Evolutionary conservation across 2,797 vertebrate species (phyloP).

Genomic region (Brachyrhaphis roseni): DNA sequence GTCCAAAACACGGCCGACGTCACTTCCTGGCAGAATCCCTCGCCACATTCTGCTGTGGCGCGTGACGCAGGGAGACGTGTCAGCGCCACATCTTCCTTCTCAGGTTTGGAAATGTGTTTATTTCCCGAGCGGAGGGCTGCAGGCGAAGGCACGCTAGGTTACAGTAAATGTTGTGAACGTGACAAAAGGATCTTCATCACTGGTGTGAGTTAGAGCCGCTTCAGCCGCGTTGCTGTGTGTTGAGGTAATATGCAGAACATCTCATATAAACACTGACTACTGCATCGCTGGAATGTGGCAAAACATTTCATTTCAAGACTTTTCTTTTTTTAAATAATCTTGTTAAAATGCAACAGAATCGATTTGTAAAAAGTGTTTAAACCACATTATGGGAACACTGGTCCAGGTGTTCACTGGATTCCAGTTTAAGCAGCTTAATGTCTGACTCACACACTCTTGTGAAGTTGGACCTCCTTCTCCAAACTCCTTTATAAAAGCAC

Average conservation of each 20-base stretch:
- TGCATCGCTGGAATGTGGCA: background rate
- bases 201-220: background rate
- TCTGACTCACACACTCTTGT: constrained; percentile 66
- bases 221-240: background rate
- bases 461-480: constrained; percentile 61
- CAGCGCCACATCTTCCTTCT: constrained; percentile 20
- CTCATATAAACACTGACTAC: background rate
- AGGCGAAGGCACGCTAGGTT: constrained; percentile 11
- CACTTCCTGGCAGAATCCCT: constrained; percentile 11
- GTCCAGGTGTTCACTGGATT: constrained; percentile 42
- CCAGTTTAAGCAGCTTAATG: constrained; percentile 26
- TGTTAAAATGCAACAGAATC: background rate
- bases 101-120: constrained; percentile 41
- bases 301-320: background rate
- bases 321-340: background rate
- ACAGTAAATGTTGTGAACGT: constrained; percentile 13
- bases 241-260: background rate
- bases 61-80: constrained; percentile 47
- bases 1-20: constrained; percentile 18
- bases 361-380: background rate
- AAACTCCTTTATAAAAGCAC: constrained; percentile 64
- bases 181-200: constrained; percentile 4
- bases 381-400: constrained; percentile 40
- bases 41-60: constrained; percentile 13
- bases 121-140: constrained; percentile 28